Evolutionary conservation across 2,888 invertebrate genomes (phyloP).

Genomic region (Acleris cristana): DNA sequence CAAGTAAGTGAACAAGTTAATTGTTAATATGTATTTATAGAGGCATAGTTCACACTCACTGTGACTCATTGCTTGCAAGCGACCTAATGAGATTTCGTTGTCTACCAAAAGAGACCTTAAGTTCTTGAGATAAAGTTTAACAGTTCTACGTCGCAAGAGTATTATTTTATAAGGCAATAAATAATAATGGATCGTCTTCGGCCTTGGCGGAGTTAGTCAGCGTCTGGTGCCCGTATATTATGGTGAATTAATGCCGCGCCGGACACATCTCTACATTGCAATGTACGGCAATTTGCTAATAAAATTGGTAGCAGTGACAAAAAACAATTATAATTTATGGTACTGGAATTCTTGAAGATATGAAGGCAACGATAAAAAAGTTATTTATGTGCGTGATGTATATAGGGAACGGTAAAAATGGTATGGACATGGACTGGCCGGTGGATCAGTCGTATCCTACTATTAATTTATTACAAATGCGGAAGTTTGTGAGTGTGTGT

Average conservation of each 20-base stretch:
- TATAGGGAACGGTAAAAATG: not conserved
- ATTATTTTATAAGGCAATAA: constrained; percentile 75
- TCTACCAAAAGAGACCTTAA: constrained; percentile 53
- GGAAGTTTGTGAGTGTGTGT: too few species aligned
- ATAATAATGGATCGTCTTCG: constrained; percentile 80
- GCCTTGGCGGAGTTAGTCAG: constrained; percentile 80
- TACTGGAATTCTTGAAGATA: constrained; percentile 6
- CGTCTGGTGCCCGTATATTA: constrained; percentile 58
- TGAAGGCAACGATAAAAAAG: not conserved
- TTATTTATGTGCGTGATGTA: not conserved
- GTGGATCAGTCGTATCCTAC: too few species aligned
- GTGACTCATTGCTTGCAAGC: constrained; percentile 69
- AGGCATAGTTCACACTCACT: constrained; percentile 52
- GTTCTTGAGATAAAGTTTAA: constrained; percentile 53
- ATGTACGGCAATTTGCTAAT: constrained; percentile 28
- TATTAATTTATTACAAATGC: too few species aligned
- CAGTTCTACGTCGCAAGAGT: constrained; percentile 42
- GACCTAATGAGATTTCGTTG: constrained; percentile 61
- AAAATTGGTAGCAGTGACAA: constrained; percentile 25
- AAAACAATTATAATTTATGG: constrained; percentile 30
- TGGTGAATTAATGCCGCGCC: constrained; percentile 46
- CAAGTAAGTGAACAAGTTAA: not conserved
- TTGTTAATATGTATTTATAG: constrained; percentile 62
- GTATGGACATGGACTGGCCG: too few species aligned
- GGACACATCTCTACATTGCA: constrained; percentile 37